These are phyloP conservation scores for Actinemys pallida DNA, from an alignment of 2,113 vertebrate genomes.

Conservation along the genomic window DNA sequence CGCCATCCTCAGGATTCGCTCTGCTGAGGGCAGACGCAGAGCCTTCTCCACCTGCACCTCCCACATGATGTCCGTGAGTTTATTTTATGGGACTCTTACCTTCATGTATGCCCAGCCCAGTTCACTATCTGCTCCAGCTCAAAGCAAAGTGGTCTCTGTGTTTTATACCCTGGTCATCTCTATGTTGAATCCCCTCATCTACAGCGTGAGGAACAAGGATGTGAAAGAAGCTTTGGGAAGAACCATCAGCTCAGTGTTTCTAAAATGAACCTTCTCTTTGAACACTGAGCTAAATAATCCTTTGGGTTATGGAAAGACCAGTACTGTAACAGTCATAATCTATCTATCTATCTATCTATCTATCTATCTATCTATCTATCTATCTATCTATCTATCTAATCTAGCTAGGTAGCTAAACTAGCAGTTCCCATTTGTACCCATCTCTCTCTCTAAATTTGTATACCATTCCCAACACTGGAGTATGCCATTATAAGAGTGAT, in stretches of 20 bases:
- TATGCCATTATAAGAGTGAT: no score
- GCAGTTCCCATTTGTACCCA: no score
- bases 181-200: conserved; percentile 50
- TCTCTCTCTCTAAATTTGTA: no score
- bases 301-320: no score
- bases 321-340: no score
- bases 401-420: no score
- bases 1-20: conserved; percentile 5
- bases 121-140: conserved; percentile 10
- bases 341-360: no score
- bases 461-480: no score
- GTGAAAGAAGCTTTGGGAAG: neutral
- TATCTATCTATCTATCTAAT: no score
- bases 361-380: no score
- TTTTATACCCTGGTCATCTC: conserved; percentile 46
- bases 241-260: neutral
- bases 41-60: conserved; percentile 51
- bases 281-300: no score
- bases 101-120: conserved; percentile 44
- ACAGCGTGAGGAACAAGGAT: conserved; percentile 24
- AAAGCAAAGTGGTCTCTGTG: conserved; percentile 5
- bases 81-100: conserved; percentile 18
- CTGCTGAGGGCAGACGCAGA: neutral
- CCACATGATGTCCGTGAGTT: conserved; percentile 26
- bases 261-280: neutral